Evolutionary conservation across 2,888 invertebrate genomes (phyloP).

Genomic region (Gerris lacustris): DNA sequence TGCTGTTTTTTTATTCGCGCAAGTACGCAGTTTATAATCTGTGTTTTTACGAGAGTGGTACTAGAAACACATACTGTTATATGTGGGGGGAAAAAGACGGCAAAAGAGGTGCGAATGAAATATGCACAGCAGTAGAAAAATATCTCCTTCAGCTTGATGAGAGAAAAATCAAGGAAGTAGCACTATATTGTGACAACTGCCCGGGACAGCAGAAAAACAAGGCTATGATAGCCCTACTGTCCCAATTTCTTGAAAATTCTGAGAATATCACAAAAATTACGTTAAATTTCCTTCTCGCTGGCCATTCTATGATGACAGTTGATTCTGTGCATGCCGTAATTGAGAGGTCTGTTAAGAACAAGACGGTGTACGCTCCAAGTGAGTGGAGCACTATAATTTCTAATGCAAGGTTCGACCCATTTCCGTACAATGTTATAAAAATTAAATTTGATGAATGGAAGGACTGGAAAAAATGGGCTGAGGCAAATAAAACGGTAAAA

Average conservation of each 20-base stretch:
- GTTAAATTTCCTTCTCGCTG: constrained; percentile 32
- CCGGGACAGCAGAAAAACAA: constrained; percentile 28
- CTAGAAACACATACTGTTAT: constrained; percentile 28
- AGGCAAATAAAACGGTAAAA: not conserved
- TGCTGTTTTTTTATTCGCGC: constrained; percentile 29
- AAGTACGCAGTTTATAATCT: constrained; percentile 30
- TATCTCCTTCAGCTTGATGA: constrained; percentile 31
- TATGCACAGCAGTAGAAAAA: constrained; percentile 28
- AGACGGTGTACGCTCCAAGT: constrained; percentile 25
- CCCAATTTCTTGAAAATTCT: constrained; percentile 21
- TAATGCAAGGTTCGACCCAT: constrained; percentile 16
- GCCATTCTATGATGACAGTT: constrained; percentile 34
- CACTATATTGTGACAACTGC: constrained; percentile 28
- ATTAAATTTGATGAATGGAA: not conserved
- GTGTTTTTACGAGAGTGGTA: constrained; percentile 29
- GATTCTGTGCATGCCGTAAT: constrained; percentile 26
- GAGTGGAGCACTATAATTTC: constrained; percentile 25
- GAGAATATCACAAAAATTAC: constrained; percentile 28
- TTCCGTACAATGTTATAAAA: not conserved
- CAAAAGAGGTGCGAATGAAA: constrained; percentile 32
- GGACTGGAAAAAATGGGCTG: not conserved
- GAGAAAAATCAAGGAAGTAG: constrained; percentile 19
- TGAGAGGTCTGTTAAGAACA: constrained; percentile 21
- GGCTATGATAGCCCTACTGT: constrained; percentile 20
- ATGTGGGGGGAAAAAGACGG: constrained; percentile 32